A percentile compares a stretch with the other conserved stretches of the same genome.
Conservation (phyloP, 1,140 invertebrate genomes). For the Aphelenchoides besseyi region DNA sequence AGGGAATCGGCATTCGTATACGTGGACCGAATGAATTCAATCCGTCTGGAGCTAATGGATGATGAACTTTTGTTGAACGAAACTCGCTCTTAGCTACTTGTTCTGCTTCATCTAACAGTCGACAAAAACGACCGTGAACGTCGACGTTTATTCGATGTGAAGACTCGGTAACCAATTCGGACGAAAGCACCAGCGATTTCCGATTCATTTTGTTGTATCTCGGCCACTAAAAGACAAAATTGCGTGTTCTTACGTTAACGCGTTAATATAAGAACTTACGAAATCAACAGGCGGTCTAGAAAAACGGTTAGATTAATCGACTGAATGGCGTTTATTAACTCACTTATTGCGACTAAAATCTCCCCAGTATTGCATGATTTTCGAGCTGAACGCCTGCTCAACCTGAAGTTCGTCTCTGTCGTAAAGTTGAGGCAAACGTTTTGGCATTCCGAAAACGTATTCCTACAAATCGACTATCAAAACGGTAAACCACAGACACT, state of each 20-base stretch:
- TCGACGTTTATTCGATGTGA: conserved; percentile 56
- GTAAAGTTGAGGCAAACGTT: conserved; percentile 77
- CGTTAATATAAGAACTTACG: too few relatives aligned
- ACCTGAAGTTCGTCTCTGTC: conserved; percentile 74
- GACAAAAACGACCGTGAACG: conserved; percentile 52
- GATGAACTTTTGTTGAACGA: background rate
- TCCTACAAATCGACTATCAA: background rate
- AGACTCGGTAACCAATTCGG: conserved; percentile 22
- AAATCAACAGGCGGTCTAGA: conserved; percentile 49
- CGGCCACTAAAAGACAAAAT: too few relatives aligned
- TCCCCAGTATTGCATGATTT: conserved; percentile 89
- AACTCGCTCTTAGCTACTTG: background rate
- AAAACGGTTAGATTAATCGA: background rate
- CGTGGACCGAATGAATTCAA: too few relatives aligned
- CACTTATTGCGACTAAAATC: conserved; percentile 91
- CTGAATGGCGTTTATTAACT: too few relatives aligned
- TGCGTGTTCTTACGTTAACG: too few relatives aligned
- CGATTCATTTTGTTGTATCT: conserved; percentile 55
- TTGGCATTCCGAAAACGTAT: conserved; percentile 86
- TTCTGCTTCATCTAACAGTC: conserved; percentile 57
- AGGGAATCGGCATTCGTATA: too few relatives aligned
- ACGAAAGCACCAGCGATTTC: conserved; percentile 54
- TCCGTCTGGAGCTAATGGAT: background rate
- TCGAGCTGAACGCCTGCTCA: conserved; percentile 77
- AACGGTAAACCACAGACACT: background rate